These are phyloP conservation scores for Oreohelix idahoensis DNA, from an alignment of 1,140 invertebrate species.

Conservation along the genomic window DNA sequence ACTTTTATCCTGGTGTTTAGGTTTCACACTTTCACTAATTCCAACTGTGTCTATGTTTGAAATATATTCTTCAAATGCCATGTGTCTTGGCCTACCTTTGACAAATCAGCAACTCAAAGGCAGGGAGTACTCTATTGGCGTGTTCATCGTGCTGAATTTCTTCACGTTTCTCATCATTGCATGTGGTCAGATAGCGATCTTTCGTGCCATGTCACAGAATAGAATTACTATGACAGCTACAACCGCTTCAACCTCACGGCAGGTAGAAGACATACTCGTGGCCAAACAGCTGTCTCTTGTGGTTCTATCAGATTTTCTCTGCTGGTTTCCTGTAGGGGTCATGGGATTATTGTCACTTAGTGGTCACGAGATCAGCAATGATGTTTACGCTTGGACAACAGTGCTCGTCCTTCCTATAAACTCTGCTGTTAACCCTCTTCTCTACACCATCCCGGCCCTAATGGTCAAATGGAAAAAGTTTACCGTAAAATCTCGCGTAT, in stretches of 20 bases:
- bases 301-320: slow-evolving; percentile 18
- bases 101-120: slow-evolving; percentile 39
- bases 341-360: slow-evolving; percentile 46
- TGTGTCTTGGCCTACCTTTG: slow-evolving; percentile 55
- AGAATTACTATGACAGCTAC: neutral
- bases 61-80: slow-evolving; percentile 51
- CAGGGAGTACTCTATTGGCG: slow-evolving; percentile 46
- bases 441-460: slow-evolving; percentile 29
- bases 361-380: slow-evolving; percentile 26
- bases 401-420: slow-evolving; percentile 41
- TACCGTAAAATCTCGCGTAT: too few relatives aligned
- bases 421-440: slow-evolving; percentile 39
- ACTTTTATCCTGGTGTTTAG: slow-evolving; percentile 38
- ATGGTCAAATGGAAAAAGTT: neutral
- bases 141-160: slow-evolving; percentile 54
- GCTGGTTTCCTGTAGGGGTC: slow-evolving; percentile 29
- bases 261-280: neutral
- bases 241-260: neutral
- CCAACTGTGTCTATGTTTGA: slow-evolving; percentile 47
- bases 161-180: slow-evolving; percentile 47
- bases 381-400: slow-evolving; percentile 45
- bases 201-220: neutral
- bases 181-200: slow-evolving; percentile 44
- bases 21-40: slow-evolving; percentile 43
- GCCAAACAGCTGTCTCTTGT: slow-evolving; percentile 19